These are phyloP conservation scores for Chiloscyllium punctatum DNA, from an alignment of 2,797 vertebrate genomes.

Conservation along the genomic window DNA sequence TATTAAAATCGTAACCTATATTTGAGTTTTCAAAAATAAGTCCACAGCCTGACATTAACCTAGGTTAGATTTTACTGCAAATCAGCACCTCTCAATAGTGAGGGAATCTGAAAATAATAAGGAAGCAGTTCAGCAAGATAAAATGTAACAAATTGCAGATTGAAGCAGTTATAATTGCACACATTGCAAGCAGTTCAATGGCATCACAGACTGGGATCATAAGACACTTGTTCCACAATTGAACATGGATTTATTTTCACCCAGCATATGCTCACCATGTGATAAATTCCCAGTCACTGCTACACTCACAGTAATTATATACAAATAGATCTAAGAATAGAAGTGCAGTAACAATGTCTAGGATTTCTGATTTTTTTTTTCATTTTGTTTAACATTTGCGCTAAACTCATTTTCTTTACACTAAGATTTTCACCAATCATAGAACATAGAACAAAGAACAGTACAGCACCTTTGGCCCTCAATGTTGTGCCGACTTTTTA, in stretches of 20 bases:
- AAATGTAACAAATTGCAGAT: neutral
- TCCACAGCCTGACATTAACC: neutral
- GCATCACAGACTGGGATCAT: neutral
- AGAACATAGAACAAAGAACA: no score
- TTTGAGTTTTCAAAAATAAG: neutral
- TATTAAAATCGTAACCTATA: neutral
- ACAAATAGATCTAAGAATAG: neutral
- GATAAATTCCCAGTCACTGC: neutral
- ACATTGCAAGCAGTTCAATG: neutral
- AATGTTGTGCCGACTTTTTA: no score
- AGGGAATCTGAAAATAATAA: neutral
- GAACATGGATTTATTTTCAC: neutral
- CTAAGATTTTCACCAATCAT: neutral
- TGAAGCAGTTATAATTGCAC: neutral
- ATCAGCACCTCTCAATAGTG: neutral
- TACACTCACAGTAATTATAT: neutral
- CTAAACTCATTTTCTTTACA: neutral
- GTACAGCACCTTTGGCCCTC: no score
- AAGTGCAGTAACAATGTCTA: neutral
- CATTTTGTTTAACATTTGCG: neutral
- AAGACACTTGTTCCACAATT: neutral
- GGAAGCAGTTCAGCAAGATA: neutral
- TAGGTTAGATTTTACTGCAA: neutral
- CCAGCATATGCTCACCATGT: neutral
- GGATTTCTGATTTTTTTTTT: neutral